Evolutionary conservation across 2,888 invertebrate genomes (phyloP), one percentile per base, ranked within the genome.

Genomic region (Empis livida): DNA sequence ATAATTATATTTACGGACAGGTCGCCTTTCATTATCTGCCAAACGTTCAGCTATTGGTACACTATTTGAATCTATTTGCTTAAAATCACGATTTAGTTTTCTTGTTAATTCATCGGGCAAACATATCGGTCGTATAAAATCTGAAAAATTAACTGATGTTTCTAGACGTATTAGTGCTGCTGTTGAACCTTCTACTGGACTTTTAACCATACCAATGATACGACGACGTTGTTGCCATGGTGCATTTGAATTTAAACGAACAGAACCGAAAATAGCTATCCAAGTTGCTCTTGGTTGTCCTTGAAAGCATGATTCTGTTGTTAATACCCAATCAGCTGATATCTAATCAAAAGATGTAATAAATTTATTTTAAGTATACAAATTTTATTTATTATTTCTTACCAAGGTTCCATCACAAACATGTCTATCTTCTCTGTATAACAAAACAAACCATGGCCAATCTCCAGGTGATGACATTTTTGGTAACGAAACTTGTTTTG

Each of bases 401-500:
- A 91, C 76, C 37, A 93, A 74, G 2, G 88, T 86, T 2, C 86
- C 91, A 64, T 93, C 92, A 63, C 92, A 93, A 8, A 88, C 84
- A 63, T 92, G 91, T 38, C 84, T 80, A 54, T 88, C 84, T 59
- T 89, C 81, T 57, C 89, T 82, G 59, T 86, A 79, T 3, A 93
- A 72, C 2, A 86, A 82, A 15, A 82, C 86, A 62, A 89, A 82
- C 91, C 92, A 92, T n/a, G 92, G 92, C 91, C 91, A 90, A 64
- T 90, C 89, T 3, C 89, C 90, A 1, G 85, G 83, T 5, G 74
- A 74, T 1, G 88, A 78, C 68, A 85, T 81, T 59, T 86, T 84
- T 35, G 78, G 74, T 50, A 89, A 68, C 10, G 64, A 60, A 15
- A 65, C 46, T 50, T 67, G 57, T 47, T 67, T 72, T 41, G 65